Evolutionary conservation across 2,113 vertebrate species (phyloP), one percentile per base, ranked within the genome.

Genomic region (Actenoides hombroni): DNA sequence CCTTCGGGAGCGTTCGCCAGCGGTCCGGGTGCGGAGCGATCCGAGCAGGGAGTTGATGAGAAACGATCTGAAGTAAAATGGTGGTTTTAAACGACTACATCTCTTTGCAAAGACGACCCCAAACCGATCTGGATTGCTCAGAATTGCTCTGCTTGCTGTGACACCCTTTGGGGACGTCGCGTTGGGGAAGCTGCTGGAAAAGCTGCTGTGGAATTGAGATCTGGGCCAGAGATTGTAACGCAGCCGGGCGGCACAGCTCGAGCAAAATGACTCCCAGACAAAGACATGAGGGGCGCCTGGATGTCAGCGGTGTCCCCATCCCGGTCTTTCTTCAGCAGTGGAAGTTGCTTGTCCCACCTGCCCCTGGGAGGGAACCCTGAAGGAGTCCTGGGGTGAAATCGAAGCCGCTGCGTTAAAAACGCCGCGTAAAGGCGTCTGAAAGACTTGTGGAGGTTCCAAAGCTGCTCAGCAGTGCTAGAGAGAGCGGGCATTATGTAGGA

Each of bases 191-290:
- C 44, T 80, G 7, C 42, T 59, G 46, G 56, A 71, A 71, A 40
- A 56, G 51, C 51, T 80, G 7, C 42, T 54, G 9, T 67, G 93
- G 79, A 80, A 83, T 94, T 83, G 24, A 86, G 23, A 8, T 18
- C 24, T 67, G 90, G 53, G 63, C 57, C 44, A 65, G 31, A 80
- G 80, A 48, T 37, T 18, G 59, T 11, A 31, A 12, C 25, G 53
- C 28, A 6, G 56, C 42, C 3, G 6, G 83, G 63, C 33, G n/a
- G 63, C 64, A 39, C 31, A 44, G 4, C 78, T 82, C 28, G 8
- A 67, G 39, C 63, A 61, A 74, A 86, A 88, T 65, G 26, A 68
- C 21, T 85, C 93, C 76, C 92, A 95, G 90, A 42, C 33, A 7
- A 33, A 81, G 37, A 33, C 74, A 39, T 2, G 11, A 12, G 46